Evolutionary conservation across 2,888 invertebrate species (phyloP).

Genomic region (Chromoteleia sp.): DNA sequence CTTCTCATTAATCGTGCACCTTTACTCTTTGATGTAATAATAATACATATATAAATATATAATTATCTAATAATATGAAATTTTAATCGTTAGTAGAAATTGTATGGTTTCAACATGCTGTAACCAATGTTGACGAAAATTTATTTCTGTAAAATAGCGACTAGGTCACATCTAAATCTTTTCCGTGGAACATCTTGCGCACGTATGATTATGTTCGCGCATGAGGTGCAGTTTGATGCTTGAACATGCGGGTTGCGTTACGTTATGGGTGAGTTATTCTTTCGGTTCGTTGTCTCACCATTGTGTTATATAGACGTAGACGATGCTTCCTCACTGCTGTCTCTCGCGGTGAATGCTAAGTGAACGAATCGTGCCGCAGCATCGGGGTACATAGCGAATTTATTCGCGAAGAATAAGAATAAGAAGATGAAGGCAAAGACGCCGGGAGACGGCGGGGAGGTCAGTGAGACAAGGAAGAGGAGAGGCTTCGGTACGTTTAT

Average conservation of each 20-base stretch:
- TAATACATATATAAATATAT: too few species aligned
- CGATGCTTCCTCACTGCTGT: constrained; percentile 73
- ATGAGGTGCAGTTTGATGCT: constrained; percentile 71
- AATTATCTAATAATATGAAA: too few species aligned
- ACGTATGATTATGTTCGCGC: constrained; percentile 74
- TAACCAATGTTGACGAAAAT: not conserved
- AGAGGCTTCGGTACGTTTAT: constrained; percentile 58
- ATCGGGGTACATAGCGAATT: constrained; percentile 76
- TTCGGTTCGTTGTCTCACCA: constrained; percentile 82
- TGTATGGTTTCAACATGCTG: too few species aligned
- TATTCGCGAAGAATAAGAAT: constrained; percentile 75
- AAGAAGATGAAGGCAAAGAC: constrained; percentile 69
- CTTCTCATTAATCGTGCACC: too few species aligned
- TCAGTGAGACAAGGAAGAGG: constrained; percentile 57
- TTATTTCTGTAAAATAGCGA: constrained; percentile 33
- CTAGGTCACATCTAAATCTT: constrained; percentile 56
- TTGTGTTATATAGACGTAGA: constrained; percentile 79
- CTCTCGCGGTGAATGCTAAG: constrained; percentile 77
- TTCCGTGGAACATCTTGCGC: constrained; percentile 70
- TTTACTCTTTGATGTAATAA: too few species aligned
- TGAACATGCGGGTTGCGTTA: constrained; percentile 78
- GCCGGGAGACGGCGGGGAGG: constrained; percentile 20
- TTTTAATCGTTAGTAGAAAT: too few species aligned
- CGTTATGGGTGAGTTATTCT: constrained; percentile 81
- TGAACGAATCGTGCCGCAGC: constrained; percentile 75